Evolutionary conservation across 2,113 vertebrate genomes (phyloP), one percentile per base, ranked within the genome.

Genomic region (Saimiri boliviensis): DNA sequence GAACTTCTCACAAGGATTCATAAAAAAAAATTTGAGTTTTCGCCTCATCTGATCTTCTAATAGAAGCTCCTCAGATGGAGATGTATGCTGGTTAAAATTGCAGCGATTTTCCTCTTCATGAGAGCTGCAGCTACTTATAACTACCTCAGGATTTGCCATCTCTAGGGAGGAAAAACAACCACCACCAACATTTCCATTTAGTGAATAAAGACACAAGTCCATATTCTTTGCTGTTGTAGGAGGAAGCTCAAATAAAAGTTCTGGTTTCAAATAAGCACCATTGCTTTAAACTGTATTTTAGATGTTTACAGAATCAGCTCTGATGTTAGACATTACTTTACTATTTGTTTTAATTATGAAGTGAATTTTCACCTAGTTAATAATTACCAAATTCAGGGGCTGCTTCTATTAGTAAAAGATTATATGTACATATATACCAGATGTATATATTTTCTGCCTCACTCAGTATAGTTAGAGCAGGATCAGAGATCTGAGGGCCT

Each of bases 1-100:
- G 97, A 99, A 99, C 97, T 99, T 99, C 96, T 99, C 99, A 97
- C 99, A 99, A 0, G 99, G 99, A 94, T 99, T 99, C 99, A 99
- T 99, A 96, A 99, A 99, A 97, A 99, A 99, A 98, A 99, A 99
- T 92, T 99, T 99, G 89, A 99, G 99, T 94, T 99, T 99, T 86
- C 99, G 98, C 92, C 99, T 99, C 97, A 99, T 99, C 91, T 99
- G 98, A 74, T 99, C 99, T 98, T 99, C 99, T 63, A 97, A 83
- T 79, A 99, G 98, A 0, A 98, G 97, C 86, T 99, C 98, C 90
- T 86, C 90, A 3, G 95, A 98, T 1, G 95, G 87, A 9, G 97
- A 96, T 2, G 92, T 91, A 6, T 96, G 97, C 56, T 35, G 96
- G 81, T 95, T 97, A 93, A 97, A 98, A 85, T 81, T 94, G 93